Percentiles rank a stretch among this genome's conserved stretches.
These are phyloP conservation scores for Spongilla lacustris DNA, from an alignment of 37 sponge, comb jelly and placozoan genomes.

Conservation along the genomic window DNA sequence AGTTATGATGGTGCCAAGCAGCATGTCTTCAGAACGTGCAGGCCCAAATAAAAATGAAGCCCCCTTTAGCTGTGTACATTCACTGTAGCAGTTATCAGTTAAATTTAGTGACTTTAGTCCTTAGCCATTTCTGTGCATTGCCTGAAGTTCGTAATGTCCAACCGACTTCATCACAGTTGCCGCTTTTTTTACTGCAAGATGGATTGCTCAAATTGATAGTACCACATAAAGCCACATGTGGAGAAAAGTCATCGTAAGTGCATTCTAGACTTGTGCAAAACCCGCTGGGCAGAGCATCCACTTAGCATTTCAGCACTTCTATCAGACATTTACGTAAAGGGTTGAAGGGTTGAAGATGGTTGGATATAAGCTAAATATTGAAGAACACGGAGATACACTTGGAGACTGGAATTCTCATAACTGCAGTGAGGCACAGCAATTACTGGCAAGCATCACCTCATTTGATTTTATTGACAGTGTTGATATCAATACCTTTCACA, in stretches of 20 bases:
- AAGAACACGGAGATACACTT: slow-evolving; percentile 27
- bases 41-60: too few species aligned
- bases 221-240: slow-evolving; percentile 9
- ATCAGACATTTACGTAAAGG: slow-evolving; percentile 32
- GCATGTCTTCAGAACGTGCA: slow-evolving; percentile 33
- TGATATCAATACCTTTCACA: slow-evolving; percentile 17
- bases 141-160: slow-evolving; percentile 55
- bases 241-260: slow-evolving; percentile 22
- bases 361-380: slow-evolving; percentile 8
- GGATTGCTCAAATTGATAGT: slow-evolving; percentile 33
- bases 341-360: slow-evolving; percentile 35
- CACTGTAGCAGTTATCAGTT: slow-evolving; percentile 61
- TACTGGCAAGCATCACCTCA: slow-evolving; percentile 35
- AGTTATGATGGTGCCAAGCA: slow-evolving; percentile 61
- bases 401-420: slow-evolving; percentile 28
- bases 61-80: too few species aligned
- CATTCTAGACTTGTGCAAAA: slow-evolving; percentile 48
- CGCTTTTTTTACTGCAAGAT: slow-evolving; percentile 15
- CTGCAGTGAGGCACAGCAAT: slow-evolving; percentile 37
- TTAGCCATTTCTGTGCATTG: slow-evolving; percentile 40
- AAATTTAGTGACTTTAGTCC: slow-evolving; percentile 53
- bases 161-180: slow-evolving; percentile 3
- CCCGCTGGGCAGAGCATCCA: slow-evolving; percentile 60
- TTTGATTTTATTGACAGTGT: slow-evolving; percentile 30
- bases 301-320: slow-evolving; percentile 57